Base-by-base conservation (phyloP, 2,888 invertebrate species). In the Drosophila tanythrix region DNA sequence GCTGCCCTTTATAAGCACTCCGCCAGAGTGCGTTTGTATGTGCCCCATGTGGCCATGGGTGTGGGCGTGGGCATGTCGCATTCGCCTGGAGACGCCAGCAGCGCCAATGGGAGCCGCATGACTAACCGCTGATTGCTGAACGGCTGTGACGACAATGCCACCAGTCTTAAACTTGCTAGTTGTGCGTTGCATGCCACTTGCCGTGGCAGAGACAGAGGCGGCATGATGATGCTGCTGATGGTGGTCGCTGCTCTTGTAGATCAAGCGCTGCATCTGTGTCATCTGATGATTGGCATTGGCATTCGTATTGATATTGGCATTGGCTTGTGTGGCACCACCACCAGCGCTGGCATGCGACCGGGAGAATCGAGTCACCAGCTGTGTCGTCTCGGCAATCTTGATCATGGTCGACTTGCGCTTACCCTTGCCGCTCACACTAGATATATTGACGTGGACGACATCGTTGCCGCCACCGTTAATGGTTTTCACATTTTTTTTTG, bases 81-180 rank as follows among this genome's bases (percentile, higher is more conserved):
- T 71, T 3, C 83, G 78, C 7, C 78, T 59, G 4, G 82, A 82
- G 15, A 33, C 59, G 18, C 31, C 58, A 31, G 48, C 74, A 46
- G 27, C 46, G 25, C 36, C 70, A 25, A 46, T 15, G n/a, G 53
- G 10, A n/a, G 27, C 71, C 4, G 43, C 25, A 46, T 48, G 46
- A 60, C 52, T 52, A 7, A 3, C 52, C 5, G 38, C 25, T 0
- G 81, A 80, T 29, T 84, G 79, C 31, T 92, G 92, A 8, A 90
- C 89, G 3, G 95, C 95, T 15, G 95, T 94, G 35, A 95, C 94
- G 0, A 95, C 94, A 73, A 95, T 93, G 27, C 95, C 95, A 69
- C 94, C 93, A 79, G 95, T 95, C 83, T 94, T 94, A 83, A 95
- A 95, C 73, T 94, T 94, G 67, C 72, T 77, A 5, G 83, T 35